Conservation (phyloP, 2,888 invertebrate species). For the Idaea straminata region DNA sequence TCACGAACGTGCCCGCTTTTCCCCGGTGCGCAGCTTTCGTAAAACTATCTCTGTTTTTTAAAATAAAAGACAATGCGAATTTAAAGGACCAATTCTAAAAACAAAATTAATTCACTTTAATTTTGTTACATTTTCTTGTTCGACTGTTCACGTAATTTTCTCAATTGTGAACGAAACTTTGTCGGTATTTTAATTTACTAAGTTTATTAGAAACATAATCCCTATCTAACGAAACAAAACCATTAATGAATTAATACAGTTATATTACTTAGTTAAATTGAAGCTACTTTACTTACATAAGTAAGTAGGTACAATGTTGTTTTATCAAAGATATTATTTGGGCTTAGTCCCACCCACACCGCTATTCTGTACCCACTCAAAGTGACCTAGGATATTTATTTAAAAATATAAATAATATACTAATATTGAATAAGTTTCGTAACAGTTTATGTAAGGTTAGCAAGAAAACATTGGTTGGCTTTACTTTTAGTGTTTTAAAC, state of each 20-base stretch:
- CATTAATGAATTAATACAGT: background rate
- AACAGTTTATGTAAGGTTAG: too few relatives aligned
- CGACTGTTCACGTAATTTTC: background rate
- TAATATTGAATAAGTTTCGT: too few relatives aligned
- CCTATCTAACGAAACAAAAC: background rate
- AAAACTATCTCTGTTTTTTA: conserved; percentile 38
- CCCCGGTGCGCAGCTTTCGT: conserved; percentile 21
- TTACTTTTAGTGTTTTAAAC: too few relatives aligned
- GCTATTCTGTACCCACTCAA: background rate
- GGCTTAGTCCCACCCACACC: background rate
- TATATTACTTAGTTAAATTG: background rate
- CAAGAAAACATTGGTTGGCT: too few relatives aligned
- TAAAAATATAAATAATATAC: too few relatives aligned
- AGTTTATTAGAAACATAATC: background rate
- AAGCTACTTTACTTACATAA: background rate
- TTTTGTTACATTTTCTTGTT: background rate
- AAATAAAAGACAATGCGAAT: conserved; percentile 35
- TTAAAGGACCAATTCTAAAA: conserved; percentile 20
- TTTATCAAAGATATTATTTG: background rate
- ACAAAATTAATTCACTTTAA: background rate
- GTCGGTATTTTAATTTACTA: background rate
- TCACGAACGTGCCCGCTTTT: conserved; percentile 46
- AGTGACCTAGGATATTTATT: background rate
- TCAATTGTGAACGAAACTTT: background rate
- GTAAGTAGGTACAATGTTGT: background rate